phyloP scores from a whole-genome alignment of 1,140 invertebrate genomes.

The Hestina assimilis region DNA sequence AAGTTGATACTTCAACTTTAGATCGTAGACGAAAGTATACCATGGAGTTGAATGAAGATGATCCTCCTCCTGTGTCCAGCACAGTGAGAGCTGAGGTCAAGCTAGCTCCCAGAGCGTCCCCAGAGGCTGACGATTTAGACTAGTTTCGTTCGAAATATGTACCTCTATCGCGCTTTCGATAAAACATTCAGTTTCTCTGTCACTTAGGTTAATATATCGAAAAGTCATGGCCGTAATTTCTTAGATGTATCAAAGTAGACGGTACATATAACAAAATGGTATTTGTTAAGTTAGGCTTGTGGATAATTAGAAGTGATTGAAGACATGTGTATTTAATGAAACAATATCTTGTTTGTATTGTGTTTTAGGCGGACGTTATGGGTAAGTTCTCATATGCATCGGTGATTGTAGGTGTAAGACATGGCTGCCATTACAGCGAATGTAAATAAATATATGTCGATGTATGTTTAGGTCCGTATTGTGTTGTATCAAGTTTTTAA shows the following conservation, averaged over 20 bases:
- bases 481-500: constrained; percentile 50
- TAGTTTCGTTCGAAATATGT: constrained; percentile 36
- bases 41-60: constrained; percentile 25
- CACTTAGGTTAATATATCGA: constrained; percentile 22
- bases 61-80: constrained; percentile 29
- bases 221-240: constrained; percentile 30
- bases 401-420: constrained; percentile 47
- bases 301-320: constrained; percentile 3
- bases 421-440: constrained; percentile 50
- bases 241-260: constrained; percentile 24
- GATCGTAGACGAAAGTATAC: constrained; percentile 58
- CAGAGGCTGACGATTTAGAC: constrained; percentile 57
- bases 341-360: constrained; percentile 6
- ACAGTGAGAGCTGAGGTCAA: constrained; percentile 23
- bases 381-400: constrained; percentile 15
- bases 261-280: constrained; percentile 25
- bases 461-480: constrained; percentile 42
- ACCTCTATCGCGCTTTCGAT: constrained; percentile 23
- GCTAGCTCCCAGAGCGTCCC: constrained; percentile 44
- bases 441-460: constrained; percentile 64
- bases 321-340: not conserved
- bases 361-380: constrained; percentile 11
- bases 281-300: constrained; percentile 19
- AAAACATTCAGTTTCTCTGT: constrained; percentile 18
- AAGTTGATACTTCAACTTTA: constrained; percentile 45